phyloP scores from a whole-genome alignment of 1,140 invertebrate species.

The Ceratitis capitata region DNA sequence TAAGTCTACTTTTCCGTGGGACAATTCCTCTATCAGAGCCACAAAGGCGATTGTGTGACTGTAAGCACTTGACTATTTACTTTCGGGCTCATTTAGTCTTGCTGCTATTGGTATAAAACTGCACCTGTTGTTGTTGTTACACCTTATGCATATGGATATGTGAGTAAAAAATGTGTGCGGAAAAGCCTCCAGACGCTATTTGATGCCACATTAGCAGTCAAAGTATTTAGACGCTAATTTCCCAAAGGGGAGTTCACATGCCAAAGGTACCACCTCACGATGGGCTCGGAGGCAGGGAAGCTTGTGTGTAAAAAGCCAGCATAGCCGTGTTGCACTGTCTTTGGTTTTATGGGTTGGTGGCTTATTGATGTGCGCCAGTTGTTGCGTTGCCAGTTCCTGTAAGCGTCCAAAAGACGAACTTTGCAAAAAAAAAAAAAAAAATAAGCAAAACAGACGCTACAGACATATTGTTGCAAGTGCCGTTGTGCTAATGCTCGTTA shows the following conservation, averaged over 20 bases:
- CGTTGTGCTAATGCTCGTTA: background rate
- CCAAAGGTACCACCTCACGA: background rate
- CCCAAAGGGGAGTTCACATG: background rate
- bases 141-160: background rate
- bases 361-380: background rate
- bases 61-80: too few relatives aligned
- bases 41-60: too few relatives aligned
- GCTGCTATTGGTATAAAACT: background rate
- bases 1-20: too few relatives aligned
- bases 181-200: background rate
- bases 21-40: too few relatives aligned
- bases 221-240: slow-evolving; percentile 22
- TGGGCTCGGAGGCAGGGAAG: background rate
- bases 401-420: background rate
- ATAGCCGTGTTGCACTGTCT: background rate
- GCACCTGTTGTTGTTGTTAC: background rate
- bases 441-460: background rate
- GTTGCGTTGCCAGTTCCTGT: background rate
- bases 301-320: background rate
- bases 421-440: background rate
- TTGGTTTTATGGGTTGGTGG: background rate
- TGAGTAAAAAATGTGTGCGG: background rate
- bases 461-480: background rate
- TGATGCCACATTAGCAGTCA: slow-evolving; percentile 9
- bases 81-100: too few relatives aligned